A percentile compares a stretch with the other conserved stretches of the same genome.
Conservation (phyloP, 1,140 invertebrate species). For the Coelopa frigida region DNA sequence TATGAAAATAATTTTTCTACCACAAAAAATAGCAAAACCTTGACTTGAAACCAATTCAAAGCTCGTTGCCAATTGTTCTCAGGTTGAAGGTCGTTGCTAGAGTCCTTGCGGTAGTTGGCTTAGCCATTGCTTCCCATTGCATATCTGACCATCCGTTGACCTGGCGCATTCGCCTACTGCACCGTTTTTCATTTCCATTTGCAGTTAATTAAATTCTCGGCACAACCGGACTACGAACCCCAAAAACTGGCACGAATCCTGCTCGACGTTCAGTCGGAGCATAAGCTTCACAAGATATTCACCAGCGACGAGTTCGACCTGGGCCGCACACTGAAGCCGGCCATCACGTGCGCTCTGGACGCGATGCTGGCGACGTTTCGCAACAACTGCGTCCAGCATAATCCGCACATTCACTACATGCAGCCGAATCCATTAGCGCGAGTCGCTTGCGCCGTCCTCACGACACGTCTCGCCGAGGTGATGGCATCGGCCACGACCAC, state of each 20-base stretch:
- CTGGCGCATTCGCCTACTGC: too few relatives aligned
- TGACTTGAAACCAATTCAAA: too few relatives aligned
- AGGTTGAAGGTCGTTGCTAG: too few relatives aligned
- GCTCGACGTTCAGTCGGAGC: slow-evolving; percentile 38
- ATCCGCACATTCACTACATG: slow-evolving; percentile 44
- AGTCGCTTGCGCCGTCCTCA: slow-evolving; percentile 27
- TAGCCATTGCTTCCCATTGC: too few relatives aligned
- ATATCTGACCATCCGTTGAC: too few relatives aligned
- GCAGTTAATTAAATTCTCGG: slow-evolving; percentile 42
- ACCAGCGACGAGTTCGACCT: slow-evolving; percentile 25
- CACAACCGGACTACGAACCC: slow-evolving; percentile 32
- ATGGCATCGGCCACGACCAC: too few relatives aligned
- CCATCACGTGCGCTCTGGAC: slow-evolving; percentile 25
- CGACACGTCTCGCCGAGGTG: slow-evolving; percentile 20
- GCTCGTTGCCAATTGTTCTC: too few relatives aligned
- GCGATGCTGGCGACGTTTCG: slow-evolving; percentile 33
- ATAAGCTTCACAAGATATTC: slow-evolving; percentile 33
- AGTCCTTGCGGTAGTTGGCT: too few relatives aligned
- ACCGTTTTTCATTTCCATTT: too few relatives aligned
- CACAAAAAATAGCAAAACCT: too few relatives aligned
- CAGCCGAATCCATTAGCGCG: slow-evolving; percentile 36
- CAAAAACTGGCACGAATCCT: slow-evolving; percentile 31
- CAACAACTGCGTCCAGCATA: slow-evolving; percentile 42
- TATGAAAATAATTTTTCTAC: too few relatives aligned
- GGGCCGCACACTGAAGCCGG: slow-evolving; percentile 26